Evolutionary conservation across 2,113 vertebrate genomes (phyloP).

Genomic region (Lagopus leucura): DNA sequence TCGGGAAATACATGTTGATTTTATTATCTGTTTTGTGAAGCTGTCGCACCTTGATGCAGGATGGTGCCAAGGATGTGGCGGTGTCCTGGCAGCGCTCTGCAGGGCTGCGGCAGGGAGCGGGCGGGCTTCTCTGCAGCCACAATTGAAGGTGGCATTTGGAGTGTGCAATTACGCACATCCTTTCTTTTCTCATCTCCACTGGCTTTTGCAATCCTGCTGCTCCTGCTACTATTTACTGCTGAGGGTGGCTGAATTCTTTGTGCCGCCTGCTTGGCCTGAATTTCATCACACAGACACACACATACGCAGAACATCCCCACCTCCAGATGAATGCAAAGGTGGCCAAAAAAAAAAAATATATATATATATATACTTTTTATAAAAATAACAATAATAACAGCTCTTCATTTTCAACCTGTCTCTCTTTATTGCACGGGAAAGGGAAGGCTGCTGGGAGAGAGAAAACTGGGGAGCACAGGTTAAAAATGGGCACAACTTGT

Average conservation of each 20-base stretch:
- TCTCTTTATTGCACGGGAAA: not conserved
- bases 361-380: not conserved
- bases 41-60: accelerated
- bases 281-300: slow-evolving; percentile 14
- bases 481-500: not conserved
- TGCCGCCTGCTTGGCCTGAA: slow-evolving; percentile 44
- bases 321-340: not conserved
- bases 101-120: not conserved
- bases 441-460: not conserved
- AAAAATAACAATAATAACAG: not conserved
- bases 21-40: not conserved
- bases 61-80: not conserved
- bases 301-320: not conserved
- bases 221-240: slow-evolving; percentile 55
- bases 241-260: slow-evolving; percentile 58
- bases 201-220: slow-evolving; percentile 55
- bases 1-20: not conserved
- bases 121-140: not conserved
- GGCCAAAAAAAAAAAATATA: not conserved
- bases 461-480: not conserved
- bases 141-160: not conserved
- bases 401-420: not conserved
- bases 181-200: slow-evolving; percentile 3
- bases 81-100: not conserved
- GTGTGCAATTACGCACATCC: not conserved